Evolutionary conservation across 2,888 invertebrate species (phyloP), one percentile per base, ranked within the genome.

Genomic region (Eucera pruinosa): DNA sequence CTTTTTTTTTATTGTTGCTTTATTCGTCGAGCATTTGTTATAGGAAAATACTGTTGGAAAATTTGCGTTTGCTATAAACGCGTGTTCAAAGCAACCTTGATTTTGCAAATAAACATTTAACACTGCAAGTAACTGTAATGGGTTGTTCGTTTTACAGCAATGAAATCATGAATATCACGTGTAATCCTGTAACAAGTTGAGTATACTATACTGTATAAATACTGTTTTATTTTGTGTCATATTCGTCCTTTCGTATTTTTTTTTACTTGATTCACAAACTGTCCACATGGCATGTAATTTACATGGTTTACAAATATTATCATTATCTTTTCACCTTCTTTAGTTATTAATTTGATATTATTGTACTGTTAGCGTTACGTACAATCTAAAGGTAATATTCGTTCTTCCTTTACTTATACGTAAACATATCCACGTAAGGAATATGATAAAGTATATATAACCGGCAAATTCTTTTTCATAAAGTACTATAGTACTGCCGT

Each of bases 181-280:
- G 25, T 50, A 72, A 76, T 69, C 55, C 80, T 11, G 18, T 72
- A 20, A 82, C 39, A 50, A 83, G 83, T 83, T 83, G 69, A 77
- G 81, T 83, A n/a, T n/a, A 80, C 18, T 9, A 41, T 65, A 55
- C 4, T 36, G 27, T 9, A 36, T 5, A 33, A n/a, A n/a, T n/a
- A 33, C 7, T 33, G n/a, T 27, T n/a, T 15, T 45, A 33, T 6
- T 27, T 23, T 18, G n/a, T 15, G 11, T 47, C n/a, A 7, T 25
- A 43, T 20, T 30, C 5, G 9, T 6, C 11, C 15, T 27, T n/a
- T 66, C 15, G 36, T 4, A 11, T 20, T 23, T 18, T n/a, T n/a
- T 39, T 23, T 23, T 9, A n/a, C 20, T 41, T 55, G 20, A 15
- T 39, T 30, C 15, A n/a, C 18, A 11, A 23, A 20, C 50, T 27